These are phyloP conservation scores for Coilia nasus DNA, from an alignment of 2,797 vertebrate species.

Conservation along the genomic window DNA sequence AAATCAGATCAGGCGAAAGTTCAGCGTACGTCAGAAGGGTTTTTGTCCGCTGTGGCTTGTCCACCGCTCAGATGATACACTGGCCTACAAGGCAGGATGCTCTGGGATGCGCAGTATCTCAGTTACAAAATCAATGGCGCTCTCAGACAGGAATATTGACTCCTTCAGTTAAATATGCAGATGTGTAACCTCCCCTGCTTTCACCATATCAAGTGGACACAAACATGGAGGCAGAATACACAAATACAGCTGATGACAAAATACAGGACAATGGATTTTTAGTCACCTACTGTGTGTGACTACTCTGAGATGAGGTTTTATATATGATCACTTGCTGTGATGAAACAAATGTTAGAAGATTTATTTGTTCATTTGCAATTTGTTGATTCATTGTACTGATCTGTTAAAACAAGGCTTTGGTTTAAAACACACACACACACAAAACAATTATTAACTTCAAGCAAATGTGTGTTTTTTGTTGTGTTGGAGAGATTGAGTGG, in stretches of 20 bases:
- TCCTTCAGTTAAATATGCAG: conserved; percentile 21
- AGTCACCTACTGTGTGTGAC: neutral
- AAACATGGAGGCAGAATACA: neutral
- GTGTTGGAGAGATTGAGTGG: neutral
- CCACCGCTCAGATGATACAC: conserved; percentile 27
- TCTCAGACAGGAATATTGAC: conserved; percentile 52
- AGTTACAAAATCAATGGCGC: conserved; percentile 54
- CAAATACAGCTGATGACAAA: conserved; percentile 3
- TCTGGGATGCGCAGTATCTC: conserved; percentile 50
- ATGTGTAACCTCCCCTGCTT: neutral
- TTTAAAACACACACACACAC: neutral
- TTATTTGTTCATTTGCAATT: neutral
- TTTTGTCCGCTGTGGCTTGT: neutral
- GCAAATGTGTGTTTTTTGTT: neutral
- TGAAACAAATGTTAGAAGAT: neutral
- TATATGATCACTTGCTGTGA: too few species aligned
- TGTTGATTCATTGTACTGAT: neutral
- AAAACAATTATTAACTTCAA: neutral
- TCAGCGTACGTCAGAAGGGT: neutral
- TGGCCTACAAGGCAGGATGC: conserved; percentile 41
- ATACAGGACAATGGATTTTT: neutral
- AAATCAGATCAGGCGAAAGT: conserved; percentile 15
- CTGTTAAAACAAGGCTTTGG: neutral
- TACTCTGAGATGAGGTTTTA: neutral
- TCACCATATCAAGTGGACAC: neutral